phyloP scores from a whole-genome alignment of 2,113 vertebrate species.

The Aptenodytes patagonicus region DNA sequence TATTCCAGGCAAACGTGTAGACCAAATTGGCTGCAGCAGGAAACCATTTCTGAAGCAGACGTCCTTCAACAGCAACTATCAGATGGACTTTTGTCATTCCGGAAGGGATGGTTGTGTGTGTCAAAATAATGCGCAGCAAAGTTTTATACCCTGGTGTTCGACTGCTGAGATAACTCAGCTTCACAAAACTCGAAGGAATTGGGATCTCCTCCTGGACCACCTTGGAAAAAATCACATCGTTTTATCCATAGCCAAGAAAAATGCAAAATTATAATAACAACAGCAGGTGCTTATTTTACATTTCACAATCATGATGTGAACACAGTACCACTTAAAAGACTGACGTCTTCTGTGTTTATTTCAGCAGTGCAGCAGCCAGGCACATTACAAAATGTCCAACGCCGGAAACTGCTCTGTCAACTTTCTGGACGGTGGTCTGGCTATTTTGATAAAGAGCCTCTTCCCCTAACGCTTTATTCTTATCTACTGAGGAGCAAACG shows the following conservation, averaged over 20 bases:
- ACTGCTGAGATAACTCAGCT: conserved; percentile 93
- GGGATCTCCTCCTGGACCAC: conserved; percentile 93
- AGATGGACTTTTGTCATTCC: conserved; percentile 94
- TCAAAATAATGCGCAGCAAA: conserved; percentile 89
- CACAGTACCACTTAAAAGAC: neutral
- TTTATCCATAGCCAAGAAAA: neutral
- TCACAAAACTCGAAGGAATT: conserved; percentile 91
- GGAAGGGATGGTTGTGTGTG: conserved; percentile 80
- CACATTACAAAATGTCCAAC: neutral
- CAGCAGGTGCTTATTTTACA: neutral
- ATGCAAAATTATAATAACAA: neutral
- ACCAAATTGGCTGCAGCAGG: conserved; percentile 89
- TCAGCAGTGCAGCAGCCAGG: neutral
- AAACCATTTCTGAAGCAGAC: conserved; percentile 93
- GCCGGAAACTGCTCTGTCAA: neutral
- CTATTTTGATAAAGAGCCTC: neutral
- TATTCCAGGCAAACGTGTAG: conserved; percentile 95
- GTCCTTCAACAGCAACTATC: conserved; percentile 87
- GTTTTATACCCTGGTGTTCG: conserved; percentile 92
- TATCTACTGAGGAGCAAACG: neutral
- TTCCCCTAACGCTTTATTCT: neutral
- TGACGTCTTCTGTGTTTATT: neutral
- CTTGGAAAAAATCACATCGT: conserved; percentile 63
- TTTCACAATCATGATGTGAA: neutral
- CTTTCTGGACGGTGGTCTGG: neutral